Conservation (phyloP, 1,140 invertebrate species). For the Drosophila athabasca region DNA sequence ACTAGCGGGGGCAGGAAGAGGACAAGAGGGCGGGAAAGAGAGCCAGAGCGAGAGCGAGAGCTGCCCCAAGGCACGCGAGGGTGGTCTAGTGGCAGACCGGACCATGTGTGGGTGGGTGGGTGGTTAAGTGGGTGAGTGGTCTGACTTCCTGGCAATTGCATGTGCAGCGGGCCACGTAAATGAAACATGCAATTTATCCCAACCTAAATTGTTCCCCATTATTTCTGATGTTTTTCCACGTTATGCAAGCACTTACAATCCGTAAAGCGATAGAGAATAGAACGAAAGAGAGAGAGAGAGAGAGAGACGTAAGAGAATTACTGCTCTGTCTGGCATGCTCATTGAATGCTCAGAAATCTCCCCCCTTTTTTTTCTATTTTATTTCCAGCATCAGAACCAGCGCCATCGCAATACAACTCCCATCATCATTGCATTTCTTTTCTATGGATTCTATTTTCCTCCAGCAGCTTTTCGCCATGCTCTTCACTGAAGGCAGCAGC, state of each 20-base stretch:
- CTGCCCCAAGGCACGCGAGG: slow-evolving; percentile 21
- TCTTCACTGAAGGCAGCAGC: slow-evolving; percentile 7
- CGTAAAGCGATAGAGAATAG: slow-evolving; percentile 12
- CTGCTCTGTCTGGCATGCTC: slow-evolving; percentile 15
- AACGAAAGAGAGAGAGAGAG: background rate
- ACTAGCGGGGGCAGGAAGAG: slow-evolving; percentile 24
- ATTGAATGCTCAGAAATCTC: slow-evolving; percentile 26
- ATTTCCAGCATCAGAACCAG: too few species aligned
- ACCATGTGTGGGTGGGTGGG: slow-evolving; percentile 13
- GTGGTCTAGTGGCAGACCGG: background rate
- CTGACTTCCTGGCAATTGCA: slow-evolving; percentile 55
- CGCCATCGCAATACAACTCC: background rate
- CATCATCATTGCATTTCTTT: too few species aligned
- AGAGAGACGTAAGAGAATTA: slow-evolving; percentile 14
- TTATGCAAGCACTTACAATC: slow-evolving; percentile 57
- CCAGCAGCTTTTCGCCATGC: slow-evolving; percentile 20
- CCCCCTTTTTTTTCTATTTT: too few species aligned
- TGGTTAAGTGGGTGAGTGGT: background rate
- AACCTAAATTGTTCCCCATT: slow-evolving; percentile 55
- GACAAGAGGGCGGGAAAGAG: background rate
- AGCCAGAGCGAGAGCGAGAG: background rate
- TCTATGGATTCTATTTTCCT: slow-evolving; percentile 1
- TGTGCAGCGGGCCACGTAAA: slow-evolving; percentile 39
- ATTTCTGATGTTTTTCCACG: slow-evolving; percentile 9
- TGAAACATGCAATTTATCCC: slow-evolving; percentile 76